These are phyloP conservation scores for Serilophus lunatus DNA, from an alignment of 2,113 vertebrate genomes.

Conservation along the genomic window DNA sequence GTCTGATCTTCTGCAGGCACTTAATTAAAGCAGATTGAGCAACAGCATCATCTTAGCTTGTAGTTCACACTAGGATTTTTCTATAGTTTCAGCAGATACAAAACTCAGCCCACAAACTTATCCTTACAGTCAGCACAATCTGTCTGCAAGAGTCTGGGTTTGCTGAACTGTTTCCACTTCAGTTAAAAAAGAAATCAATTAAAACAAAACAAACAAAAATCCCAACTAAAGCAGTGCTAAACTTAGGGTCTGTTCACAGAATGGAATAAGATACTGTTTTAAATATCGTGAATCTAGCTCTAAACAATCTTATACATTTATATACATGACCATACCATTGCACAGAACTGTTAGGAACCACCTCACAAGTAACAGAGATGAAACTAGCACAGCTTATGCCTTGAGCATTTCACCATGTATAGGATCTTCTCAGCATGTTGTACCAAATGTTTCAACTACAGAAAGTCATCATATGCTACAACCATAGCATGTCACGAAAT, in stretches of 20 bases:
- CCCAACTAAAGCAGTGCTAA: not conserved
- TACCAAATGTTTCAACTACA: not conserved
- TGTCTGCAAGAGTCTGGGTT: not conserved
- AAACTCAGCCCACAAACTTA: not conserved
- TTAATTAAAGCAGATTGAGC: constrained; percentile 26
- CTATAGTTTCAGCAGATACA: constrained; percentile 20
- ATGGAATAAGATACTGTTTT: not conserved
- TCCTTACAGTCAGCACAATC: constrained; percentile 23
- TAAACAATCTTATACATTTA: not conserved
- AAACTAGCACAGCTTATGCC: not conserved
- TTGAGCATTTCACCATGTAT: not conserved
- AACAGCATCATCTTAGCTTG: constrained; percentile 8
- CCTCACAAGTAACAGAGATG: not conserved
- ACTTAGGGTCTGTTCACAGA: not conserved
- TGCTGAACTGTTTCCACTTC: not conserved
- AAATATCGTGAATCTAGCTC: not conserved
- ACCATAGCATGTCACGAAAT: accelerated
- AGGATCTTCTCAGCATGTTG: not conserved
- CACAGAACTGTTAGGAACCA: not conserved
- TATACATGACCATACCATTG: not conserved
- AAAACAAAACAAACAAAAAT: not conserved
- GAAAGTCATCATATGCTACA: not conserved
- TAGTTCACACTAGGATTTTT: not conserved
- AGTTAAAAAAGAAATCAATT: not conserved
- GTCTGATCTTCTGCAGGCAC: constrained; percentile 11